phyloP scores from a whole-genome alignment of 2,797 vertebrate genomes.

The Todus mexicanus region DNA sequence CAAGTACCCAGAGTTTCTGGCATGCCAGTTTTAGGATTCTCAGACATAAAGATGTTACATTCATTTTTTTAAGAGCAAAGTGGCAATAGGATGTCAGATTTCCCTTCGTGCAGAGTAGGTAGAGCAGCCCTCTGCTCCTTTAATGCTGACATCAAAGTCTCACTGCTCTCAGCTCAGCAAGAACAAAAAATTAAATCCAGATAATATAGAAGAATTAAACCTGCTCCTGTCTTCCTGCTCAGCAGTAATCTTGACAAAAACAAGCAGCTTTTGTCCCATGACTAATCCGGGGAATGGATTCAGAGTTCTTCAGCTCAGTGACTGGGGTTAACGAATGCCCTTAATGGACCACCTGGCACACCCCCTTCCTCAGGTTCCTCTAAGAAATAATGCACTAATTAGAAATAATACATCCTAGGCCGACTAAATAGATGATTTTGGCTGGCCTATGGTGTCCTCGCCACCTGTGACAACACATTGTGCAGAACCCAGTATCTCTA shows the following conservation, averaged over 20 bases:
- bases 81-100: not conserved
- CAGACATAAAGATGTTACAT: not conserved
- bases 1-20: not conserved
- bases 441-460: rapidly evolving
- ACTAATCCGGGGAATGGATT: not conserved
- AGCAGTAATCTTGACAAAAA: not conserved
- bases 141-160: constrained; percentile 47
- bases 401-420: not conserved
- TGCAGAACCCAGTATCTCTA: not conserved
- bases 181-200: constrained; percentile 24
- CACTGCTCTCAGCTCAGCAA: not conserved
- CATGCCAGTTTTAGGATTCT: not conserved
- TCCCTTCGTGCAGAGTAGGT: not conserved
- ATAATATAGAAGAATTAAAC: constrained; percentile 3
- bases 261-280: not conserved
- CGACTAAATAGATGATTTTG: not conserved
- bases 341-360: not conserved
- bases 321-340: not conserved
- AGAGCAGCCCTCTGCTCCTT: not conserved
- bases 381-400: not conserved
- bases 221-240: not conserved
- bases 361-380: not conserved
- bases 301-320: not conserved
- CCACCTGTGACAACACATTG: not conserved
- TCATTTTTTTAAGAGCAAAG: not conserved